These are phyloP conservation scores for Cinclus cinclus DNA, from an alignment of 2,113 vertebrate genomes.

Conservation along the genomic window DNA sequence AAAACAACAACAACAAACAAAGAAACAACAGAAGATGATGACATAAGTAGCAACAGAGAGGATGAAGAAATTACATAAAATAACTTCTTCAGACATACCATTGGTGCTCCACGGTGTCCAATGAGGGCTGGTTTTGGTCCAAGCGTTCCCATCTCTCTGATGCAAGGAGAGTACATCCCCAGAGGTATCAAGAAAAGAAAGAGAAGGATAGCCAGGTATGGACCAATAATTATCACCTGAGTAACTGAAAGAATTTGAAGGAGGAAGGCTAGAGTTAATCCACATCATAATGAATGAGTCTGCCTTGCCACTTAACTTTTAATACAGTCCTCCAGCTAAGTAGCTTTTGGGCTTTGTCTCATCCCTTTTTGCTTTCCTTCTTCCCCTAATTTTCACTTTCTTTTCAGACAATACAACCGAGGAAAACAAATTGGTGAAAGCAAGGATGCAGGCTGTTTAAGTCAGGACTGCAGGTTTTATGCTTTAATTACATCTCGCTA, in stretches of 20 bases:
- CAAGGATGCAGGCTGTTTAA: not conserved
- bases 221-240: conserved; percentile 77
- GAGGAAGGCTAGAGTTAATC: conserved; percentile 64
- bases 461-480: not conserved
- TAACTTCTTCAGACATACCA: conserved; percentile 76
- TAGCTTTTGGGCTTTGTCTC: not conserved
- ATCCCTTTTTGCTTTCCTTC: not conserved
- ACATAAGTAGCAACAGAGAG: not conserved
- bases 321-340: not conserved
- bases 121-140: conserved; percentile 84
- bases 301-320: not conserved
- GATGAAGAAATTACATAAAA: not conserved
- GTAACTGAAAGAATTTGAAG: conserved; percentile 76
- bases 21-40: not conserved
- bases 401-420: not conserved
- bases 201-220: conserved; percentile 83
- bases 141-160: conserved; percentile 82
- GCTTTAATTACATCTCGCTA: not conserved
- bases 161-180: conserved; percentile 91
- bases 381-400: not conserved
- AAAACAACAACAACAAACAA: too few species aligned
- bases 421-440: not conserved
- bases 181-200: conserved; percentile 87
- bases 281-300: rapidly evolving
- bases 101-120: conserved; percentile 91